Evolutionary conservation across 2,113 vertebrate genomes (phyloP).

Genomic region (Channa maculata): DNA sequence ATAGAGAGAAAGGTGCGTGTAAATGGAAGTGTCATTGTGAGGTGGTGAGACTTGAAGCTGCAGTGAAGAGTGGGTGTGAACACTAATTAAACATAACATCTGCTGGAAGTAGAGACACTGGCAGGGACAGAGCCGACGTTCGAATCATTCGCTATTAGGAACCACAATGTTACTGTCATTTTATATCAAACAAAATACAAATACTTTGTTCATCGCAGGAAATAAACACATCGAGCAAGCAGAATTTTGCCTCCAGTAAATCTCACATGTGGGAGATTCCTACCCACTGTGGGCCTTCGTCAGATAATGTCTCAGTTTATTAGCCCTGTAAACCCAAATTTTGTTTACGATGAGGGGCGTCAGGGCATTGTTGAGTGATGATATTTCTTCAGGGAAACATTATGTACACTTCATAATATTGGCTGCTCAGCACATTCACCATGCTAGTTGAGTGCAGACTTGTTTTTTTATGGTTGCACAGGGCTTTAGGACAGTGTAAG

Average conservation of each 20-base stretch:
- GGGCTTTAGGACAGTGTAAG: constrained; percentile 64
- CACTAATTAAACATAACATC: constrained; percentile 81
- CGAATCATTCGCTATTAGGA: constrained; percentile 57
- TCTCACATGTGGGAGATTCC: constrained; percentile 49
- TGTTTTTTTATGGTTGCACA: constrained; percentile 56
- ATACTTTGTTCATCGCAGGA: constrained; percentile 22
- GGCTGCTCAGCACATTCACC: constrained; percentile 66
- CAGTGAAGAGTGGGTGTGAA: constrained; percentile 58
- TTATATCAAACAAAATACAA: constrained; percentile 29
- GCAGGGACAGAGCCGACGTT: constrained; percentile 51
- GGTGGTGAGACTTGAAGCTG: constrained; percentile 31
- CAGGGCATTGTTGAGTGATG: constrained; percentile 69
- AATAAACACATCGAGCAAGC: background rate
- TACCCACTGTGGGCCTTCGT: constrained; percentile 55
- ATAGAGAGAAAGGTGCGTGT: constrained; percentile 26
- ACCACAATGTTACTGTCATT: constrained; percentile 48
- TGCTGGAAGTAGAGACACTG: constrained; percentile 55
- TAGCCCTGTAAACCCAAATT: constrained; percentile 75
- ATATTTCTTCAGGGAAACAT: constrained; percentile 77
- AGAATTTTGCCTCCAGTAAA: constrained; percentile 27
- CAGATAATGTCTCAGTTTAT: constrained; percentile 75
- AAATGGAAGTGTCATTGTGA: constrained; percentile 47
- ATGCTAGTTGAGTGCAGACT: constrained; percentile 52
- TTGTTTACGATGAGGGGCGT: constrained; percentile 74
- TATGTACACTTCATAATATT: constrained; percentile 76